Evolutionary conservation across 2,113 vertebrate species (phyloP), one percentile per base, ranked within the genome.

Genomic region (Malurus cyaneus): DNA sequence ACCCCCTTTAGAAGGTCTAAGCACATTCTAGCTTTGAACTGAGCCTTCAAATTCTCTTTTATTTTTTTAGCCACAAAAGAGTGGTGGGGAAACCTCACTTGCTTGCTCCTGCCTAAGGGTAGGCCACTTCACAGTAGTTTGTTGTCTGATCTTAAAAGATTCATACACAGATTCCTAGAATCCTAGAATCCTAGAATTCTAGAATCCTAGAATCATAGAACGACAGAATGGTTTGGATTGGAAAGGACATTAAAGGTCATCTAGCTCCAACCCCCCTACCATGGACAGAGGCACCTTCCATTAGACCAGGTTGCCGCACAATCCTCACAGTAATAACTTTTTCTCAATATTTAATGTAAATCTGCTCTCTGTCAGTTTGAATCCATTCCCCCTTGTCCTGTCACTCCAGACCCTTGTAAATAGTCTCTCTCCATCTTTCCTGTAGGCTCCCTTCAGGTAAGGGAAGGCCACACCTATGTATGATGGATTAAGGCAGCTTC

Each of bases 401-500:
- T 32, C n/a, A 39, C 14, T 24, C 41, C n/a, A 24, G 12, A 18
- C 32, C 39, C 23, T 13, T 39, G 14, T 32, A 28, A 77, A 36
- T 18, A 21, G 2, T 26, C 6, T 50, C 36, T 6, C 18, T 23
- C 46, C 26, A 28, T 25, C 14, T 15, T 52, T 36, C 21, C 15
- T 44, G 14, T 12, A 23, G 53, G 20, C 5, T 44, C 36, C 9
- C 14, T 69, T 28, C 54, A 78, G 32, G 18, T 8, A 10, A 18
- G 46, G 23, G 14, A 46, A 46, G 5, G 26, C 8, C 32, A 36
- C 5, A 12, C 0, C 0, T 7, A 2, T 29, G 24, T 53, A 17
- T n/a, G 19, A 39, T 29, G 47, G 29, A 61, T 54, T 47, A 32
- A 62, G 47, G 64, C 28, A 67, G 8, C 8, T 70, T 47, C 23